A percentile compares a stretch with the other conserved stretches of the same genome.
Conservation (phyloP, 2,888 invertebrate species). For the Cephus nigrinus region DNA sequence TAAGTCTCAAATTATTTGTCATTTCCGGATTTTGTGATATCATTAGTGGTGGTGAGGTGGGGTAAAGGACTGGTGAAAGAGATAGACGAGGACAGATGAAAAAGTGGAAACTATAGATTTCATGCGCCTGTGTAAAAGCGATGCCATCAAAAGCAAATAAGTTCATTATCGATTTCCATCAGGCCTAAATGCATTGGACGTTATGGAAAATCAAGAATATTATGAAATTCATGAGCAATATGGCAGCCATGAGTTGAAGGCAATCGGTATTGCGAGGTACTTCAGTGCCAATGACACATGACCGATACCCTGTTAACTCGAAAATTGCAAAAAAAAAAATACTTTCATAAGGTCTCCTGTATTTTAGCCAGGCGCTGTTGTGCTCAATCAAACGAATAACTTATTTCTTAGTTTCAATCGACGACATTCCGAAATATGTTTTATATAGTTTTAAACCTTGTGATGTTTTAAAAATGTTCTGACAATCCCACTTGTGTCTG, state of each 20-base stretch:
- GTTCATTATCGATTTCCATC: neutral
- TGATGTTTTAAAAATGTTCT: neutral
- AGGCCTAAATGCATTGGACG: neutral
- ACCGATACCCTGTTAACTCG: neutral
- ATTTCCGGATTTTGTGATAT: too few species aligned
- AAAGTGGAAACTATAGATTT: neutral
- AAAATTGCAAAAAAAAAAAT: neutral
- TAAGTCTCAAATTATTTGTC: too few species aligned
- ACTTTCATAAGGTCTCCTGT: neutral
- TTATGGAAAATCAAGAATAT: neutral
- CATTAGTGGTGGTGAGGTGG: too few species aligned
- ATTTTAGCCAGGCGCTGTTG: neutral
- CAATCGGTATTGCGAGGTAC: constrained; percentile 40
- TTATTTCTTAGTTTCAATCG: neutral
- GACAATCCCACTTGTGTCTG: neutral
- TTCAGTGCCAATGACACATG: constrained; percentile 46
- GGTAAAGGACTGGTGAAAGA: too few species aligned
- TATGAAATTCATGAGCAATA: constrained; percentile 2
- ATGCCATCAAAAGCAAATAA: neutral
- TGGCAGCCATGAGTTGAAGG: constrained; percentile 35
- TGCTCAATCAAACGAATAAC: neutral
- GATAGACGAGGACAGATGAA: neutral
- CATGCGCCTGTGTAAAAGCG: neutral
- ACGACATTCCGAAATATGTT: neutral
- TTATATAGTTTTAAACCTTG: neutral